A percentile compares a stretch with the other conserved stretches of the same genome.
Evolutionary conservation across 2,888 invertebrate genomes (phyloP).

Genomic region (Acanthacorydalis orientalis): DNA sequence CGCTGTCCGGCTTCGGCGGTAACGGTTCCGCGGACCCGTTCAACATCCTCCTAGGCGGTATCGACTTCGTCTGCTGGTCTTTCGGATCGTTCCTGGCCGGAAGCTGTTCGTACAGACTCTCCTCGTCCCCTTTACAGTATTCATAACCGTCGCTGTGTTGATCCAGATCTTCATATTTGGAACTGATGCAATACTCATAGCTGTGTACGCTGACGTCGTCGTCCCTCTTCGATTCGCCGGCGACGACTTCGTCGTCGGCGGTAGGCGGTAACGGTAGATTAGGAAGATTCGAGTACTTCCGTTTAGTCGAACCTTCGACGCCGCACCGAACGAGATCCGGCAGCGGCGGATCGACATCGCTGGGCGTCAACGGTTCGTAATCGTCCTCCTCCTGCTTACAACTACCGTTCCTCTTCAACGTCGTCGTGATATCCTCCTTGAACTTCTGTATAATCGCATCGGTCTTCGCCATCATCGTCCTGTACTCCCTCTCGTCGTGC

Average conservation of each 20-base stretch:
- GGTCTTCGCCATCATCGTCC: conserved; percentile 11
- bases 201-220: conserved; percentile 28
- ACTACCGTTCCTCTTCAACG: conserved; percentile 4
- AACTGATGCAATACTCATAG: conserved; percentile 32
- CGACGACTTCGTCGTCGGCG: background rate
- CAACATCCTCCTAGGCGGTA: conserved; percentile 16
- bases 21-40: conserved; percentile 22
- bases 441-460: conserved; percentile 11
- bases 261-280: background rate
- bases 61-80: conserved; percentile 26
- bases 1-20: conserved; percentile 31
- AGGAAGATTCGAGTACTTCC: too few relatives aligned
- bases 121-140: conserved; percentile 27
- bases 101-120: conserved; percentile 19
- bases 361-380: background rate
- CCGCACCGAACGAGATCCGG: conserved; percentile 25
- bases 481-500: conserved; percentile 5
- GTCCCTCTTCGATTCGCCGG: conserved; percentile 8
- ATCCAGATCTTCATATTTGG: conserved; percentile 28
- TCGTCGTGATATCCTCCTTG: conserved; percentile 6
- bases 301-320: background rate
- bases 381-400: background rate
- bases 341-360: conserved; percentile 27
- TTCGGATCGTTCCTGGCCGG: conserved; percentile 34
- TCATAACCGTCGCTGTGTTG: conserved; percentile 34